A percentile compares a stretch with the other conserved stretches of the same genome.
Evolutionary conservation across 1,140 invertebrate species (phyloP).

Genomic region (Pseudoatta argentina): DNA sequence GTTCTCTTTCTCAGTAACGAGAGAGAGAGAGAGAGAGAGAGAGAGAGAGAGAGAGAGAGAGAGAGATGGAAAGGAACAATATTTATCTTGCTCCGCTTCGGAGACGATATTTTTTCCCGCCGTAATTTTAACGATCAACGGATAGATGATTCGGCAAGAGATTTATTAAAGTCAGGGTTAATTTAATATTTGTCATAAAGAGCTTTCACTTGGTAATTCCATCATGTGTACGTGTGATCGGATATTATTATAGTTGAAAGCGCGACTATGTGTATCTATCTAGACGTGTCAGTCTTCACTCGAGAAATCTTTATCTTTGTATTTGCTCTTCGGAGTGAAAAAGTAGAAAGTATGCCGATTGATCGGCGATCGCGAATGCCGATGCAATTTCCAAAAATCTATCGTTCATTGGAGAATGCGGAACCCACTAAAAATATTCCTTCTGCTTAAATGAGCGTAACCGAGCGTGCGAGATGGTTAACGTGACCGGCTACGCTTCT

Average conservation of each 20-base stretch:
- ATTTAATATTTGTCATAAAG: slow-evolving; percentile 10
- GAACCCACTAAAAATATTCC: neutral
- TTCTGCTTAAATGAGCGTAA: slow-evolving; percentile 17
- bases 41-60: neutral
- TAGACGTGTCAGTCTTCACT: neutral
- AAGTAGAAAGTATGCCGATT: neutral
- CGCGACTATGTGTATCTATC: neutral
- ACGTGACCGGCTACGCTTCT: slow-evolving; percentile 30
- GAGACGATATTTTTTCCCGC: slow-evolving; percentile 50
- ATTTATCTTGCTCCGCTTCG: slow-evolving; percentile 47
- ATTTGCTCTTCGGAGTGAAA: too few species aligned
- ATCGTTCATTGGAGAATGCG: neutral
- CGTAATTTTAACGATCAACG: slow-evolving; percentile 50
- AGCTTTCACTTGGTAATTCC: neutral
- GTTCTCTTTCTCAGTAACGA: too few species aligned
- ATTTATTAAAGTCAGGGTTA: slow-evolving; percentile 38
- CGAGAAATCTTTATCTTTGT: neutral
- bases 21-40: neutral
- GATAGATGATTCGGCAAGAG: slow-evolving; percentile 32
- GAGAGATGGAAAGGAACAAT: slow-evolving; percentile 47
- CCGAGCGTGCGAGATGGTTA: slow-evolving; percentile 18
- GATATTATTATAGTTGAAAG: slow-evolving; percentile 26
- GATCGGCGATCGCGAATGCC: neutral
- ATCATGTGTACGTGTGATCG: neutral
- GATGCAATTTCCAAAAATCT: neutral